phyloP scores from a whole-genome alignment of 2,888 invertebrate genomes.

The Drosophila paranaensis region DNA sequence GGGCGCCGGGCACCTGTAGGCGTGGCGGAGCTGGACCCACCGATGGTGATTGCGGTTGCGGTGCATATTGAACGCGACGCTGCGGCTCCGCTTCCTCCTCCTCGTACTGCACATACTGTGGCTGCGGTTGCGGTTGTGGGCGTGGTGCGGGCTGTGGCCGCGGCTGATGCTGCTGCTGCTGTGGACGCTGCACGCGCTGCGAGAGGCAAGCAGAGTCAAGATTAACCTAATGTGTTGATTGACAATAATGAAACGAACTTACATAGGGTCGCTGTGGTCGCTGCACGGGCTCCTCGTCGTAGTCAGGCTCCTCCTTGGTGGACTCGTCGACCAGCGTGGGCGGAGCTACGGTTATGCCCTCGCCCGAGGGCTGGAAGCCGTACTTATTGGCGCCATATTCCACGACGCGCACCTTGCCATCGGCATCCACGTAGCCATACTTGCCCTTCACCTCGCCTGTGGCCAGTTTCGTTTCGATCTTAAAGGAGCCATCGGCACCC shows the following conservation, averaged over 20 bases:
- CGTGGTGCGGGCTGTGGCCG: slow-evolving; percentile 66
- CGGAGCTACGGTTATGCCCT: slow-evolving; percentile 92
- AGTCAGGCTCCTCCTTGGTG: slow-evolving; percentile 84
- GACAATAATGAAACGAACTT: slow-evolving; percentile 34
- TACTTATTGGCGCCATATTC: slow-evolving; percentile 95
- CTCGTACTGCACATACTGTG: slow-evolving; percentile 82
- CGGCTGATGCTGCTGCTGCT: slow-evolving; percentile 52
- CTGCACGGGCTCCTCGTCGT: slow-evolving; percentile 83
- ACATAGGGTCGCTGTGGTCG: slow-evolving; percentile 82
- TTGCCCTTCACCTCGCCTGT: slow-evolving; percentile 95
- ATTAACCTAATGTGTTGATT: background rate
- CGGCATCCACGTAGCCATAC: slow-evolving; percentile 95
- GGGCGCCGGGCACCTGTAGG: slow-evolving; percentile 82
- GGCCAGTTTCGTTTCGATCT: slow-evolving; percentile 93
- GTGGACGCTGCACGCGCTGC: slow-evolving; percentile 75
- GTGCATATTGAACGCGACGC: slow-evolving; percentile 78
- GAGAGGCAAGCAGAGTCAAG: slow-evolving; percentile 8
- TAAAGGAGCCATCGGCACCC: slow-evolving; percentile 94
- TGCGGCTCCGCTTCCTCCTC: slow-evolving; percentile 81
- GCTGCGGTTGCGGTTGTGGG: slow-evolving; percentile 78
- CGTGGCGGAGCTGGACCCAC: slow-evolving; percentile 79
- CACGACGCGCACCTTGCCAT: slow-evolving; percentile 91
- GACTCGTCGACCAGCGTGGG: slow-evolving; percentile 87
- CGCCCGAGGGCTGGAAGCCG: slow-evolving; percentile 94
- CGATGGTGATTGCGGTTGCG: slow-evolving; percentile 61